Conservation (phyloP, 2,888 invertebrate species). For the Orchesella flavescens region DNA sequence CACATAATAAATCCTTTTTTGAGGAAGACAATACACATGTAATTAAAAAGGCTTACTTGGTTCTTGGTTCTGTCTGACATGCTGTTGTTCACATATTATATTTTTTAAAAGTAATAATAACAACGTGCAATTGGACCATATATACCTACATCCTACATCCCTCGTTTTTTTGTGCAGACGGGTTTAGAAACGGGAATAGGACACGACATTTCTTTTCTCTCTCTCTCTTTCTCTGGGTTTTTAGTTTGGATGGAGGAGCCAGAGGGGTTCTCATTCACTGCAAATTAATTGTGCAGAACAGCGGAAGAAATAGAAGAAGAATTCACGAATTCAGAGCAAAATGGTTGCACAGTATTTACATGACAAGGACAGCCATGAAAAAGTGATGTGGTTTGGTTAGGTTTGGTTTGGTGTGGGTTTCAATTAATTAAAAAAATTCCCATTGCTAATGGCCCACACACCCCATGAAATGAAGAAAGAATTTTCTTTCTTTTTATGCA, state of each 20-base stretch:
- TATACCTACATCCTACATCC: not conserved
- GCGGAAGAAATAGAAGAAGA: not conserved
- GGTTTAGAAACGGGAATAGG: no score
- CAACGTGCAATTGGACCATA: not conserved
- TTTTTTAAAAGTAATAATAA: not conserved
- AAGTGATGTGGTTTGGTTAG: not conserved
- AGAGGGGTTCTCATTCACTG: conserved; percentile 8
- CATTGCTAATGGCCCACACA: not conserved
- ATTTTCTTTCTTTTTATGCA: not conserved
- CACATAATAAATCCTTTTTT: conserved; percentile 40
- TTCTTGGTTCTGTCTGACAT: not conserved
- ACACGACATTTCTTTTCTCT: no score
- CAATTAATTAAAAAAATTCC: conserved; percentile 40
- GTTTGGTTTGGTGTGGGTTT: conserved; percentile 17
- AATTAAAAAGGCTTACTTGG: conserved; percentile 19
- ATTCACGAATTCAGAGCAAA: no score
- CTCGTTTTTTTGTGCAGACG: no score
- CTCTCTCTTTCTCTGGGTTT: no score
- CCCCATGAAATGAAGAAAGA: not conserved
- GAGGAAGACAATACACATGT: conserved; percentile 2
- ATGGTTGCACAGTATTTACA: no score
- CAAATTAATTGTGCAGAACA: conserved; percentile 46
- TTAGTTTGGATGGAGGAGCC: not conserved
- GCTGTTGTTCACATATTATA: not conserved
- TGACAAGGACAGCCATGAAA: not conserved